These are phyloP conservation scores for Polyommatus iphigenia DNA, from an alignment of 2,888 invertebrate genomes.

Conservation along the genomic window DNA sequence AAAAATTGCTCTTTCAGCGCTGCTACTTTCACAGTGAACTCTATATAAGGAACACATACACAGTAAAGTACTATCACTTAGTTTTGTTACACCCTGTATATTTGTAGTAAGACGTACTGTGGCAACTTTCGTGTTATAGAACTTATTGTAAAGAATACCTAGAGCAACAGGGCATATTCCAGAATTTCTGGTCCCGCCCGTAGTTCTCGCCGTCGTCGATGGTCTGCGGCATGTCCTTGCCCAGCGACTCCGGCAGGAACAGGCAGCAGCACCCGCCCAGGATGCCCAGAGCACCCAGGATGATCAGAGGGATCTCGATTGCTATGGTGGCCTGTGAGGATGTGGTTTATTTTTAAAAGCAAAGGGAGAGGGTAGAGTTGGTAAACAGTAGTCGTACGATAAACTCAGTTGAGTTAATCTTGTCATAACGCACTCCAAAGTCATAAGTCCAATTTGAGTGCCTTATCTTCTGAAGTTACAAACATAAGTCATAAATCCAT, in stretches of 20 bases:
- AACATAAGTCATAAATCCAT: too few species aligned
- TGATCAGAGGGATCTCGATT: conserved; percentile 86
- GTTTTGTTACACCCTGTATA: too few species aligned
- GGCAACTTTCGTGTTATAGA: too few species aligned
- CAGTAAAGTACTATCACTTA: neutral
- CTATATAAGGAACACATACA: too few species aligned
- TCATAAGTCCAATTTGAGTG: too few species aligned
- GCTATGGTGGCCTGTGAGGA: conserved; percentile 82
- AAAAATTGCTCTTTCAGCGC: too few species aligned
- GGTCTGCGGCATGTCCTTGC: conserved; percentile 90
- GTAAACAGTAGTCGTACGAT: too few species aligned
- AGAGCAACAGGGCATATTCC: conserved; percentile 87
- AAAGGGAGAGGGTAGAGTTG: too few species aligned
- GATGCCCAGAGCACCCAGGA: conserved; percentile 88
- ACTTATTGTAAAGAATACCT: conserved; percentile 44
- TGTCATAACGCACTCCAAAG: too few species aligned
- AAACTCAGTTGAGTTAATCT: too few species aligned
- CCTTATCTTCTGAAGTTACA: too few species aligned
- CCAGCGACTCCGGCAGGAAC: conserved; percentile 91
- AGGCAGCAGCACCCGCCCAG: conserved; percentile 86
- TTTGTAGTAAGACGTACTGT: neutral
- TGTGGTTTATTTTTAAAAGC: neutral
- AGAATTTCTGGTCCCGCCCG: conserved; percentile 88
- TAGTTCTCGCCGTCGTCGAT: conserved; percentile 91
- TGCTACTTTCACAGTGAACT: too few species aligned